Evolutionary conservation across 2,797 vertebrate species (phyloP).

Genomic region (Rhabdophis nuchalis): DNA sequence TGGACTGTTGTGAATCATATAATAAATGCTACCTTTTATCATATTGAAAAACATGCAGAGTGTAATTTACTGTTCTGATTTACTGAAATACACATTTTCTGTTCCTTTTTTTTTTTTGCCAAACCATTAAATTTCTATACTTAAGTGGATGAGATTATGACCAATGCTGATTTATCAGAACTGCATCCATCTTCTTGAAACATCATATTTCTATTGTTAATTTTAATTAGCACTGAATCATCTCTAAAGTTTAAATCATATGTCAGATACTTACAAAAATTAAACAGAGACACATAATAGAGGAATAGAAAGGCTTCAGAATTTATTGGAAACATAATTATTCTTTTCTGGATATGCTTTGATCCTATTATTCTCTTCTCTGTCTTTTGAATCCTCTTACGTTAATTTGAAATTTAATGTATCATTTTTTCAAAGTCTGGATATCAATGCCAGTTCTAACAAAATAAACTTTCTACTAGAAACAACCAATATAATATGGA

Average conservation of each 20-base stretch:
- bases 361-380: background rate
- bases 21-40: background rate
- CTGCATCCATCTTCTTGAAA: conserved; percentile 7
- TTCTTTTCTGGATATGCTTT: background rate
- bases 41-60: background rate
- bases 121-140: background rate
- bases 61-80: background rate
- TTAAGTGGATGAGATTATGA: conserved; percentile 18
- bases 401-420: background rate
- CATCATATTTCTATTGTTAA: background rate
- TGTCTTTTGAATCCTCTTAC: background rate
- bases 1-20: background rate
- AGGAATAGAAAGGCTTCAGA: background rate
- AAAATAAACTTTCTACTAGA: background rate
- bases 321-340: background rate
- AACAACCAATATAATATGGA: background rate
- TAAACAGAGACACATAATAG: background rate
- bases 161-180: conserved; percentile 2
- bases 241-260: conserved; percentile 10
- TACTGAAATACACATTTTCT: background rate
- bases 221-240: conserved; percentile 16
- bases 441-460: background rate
- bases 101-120: background rate
- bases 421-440: background rate
- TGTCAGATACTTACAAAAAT: conserved; percentile 11